Evolutionary conservation across 2,113 vertebrate species (phyloP).

Genomic region (Gopherus flavomarginatus): DNA sequence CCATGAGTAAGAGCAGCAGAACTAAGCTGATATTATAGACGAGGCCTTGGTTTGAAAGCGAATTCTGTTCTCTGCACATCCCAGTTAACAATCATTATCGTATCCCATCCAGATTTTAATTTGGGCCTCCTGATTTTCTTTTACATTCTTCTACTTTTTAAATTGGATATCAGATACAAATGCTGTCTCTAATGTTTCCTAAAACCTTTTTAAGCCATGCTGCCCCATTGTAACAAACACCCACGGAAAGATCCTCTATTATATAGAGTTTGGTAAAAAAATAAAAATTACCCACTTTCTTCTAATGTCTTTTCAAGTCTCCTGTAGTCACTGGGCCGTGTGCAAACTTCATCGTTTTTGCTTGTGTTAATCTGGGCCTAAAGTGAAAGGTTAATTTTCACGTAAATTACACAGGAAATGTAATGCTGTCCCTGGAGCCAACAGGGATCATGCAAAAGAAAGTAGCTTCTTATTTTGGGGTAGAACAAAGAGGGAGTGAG

Average conservation of each 20-base stretch:
- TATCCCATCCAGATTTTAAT: not conserved
- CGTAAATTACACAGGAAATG: slow-evolving; percentile 49
- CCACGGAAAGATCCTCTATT: not conserved
- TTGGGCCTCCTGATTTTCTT: not conserved
- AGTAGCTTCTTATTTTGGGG: not conserved
- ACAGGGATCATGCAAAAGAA: slow-evolving; percentile 21
- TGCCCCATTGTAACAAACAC: not conserved
- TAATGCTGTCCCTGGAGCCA: not conserved
- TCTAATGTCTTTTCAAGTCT: slow-evolving; percentile 16
- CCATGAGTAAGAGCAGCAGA: not conserved
- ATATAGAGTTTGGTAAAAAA: not conserved
- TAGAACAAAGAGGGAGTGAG: slow-evolving; percentile 3
- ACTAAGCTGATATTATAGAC: not conserved
- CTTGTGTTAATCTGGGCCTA: not conserved
- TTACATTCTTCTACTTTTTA: not conserved
- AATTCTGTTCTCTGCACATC: not conserved
- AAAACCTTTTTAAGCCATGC: not conserved
- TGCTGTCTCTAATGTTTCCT: not conserved
- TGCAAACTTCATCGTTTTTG: slow-evolving; percentile 12
- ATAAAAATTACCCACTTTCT: not conserved
- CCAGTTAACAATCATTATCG: not conserved
- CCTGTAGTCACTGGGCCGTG: not conserved
- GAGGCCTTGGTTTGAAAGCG: not conserved
- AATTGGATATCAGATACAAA: not conserved
- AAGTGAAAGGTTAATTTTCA: slow-evolving; percentile 49